A percentile compares a stretch with the other conserved stretches of the same genome.
Evolutionary conservation across 2,113 vertebrate genomes (phyloP).

Genomic region (Lycaon pictus): DNA sequence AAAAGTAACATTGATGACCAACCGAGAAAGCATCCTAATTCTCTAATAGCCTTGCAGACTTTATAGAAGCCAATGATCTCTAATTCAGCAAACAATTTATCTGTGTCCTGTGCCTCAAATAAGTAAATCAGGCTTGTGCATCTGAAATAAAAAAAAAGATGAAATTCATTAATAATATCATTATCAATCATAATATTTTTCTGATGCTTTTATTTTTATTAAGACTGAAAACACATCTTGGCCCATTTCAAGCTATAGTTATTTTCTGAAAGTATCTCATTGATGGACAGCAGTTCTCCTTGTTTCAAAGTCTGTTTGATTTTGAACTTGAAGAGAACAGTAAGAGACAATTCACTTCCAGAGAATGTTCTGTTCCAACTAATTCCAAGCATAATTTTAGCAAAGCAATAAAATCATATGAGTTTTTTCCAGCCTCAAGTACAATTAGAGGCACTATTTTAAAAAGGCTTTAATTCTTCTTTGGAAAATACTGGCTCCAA

Average conservation of each 20-base stretch:
- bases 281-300: neutral
- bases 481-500: slow-evolving; percentile 39
- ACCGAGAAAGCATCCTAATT: neutral
- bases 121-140: neutral
- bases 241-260: neutral
- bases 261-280: slow-evolving; percentile 58
- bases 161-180: slow-evolving; percentile 14
- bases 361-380: slow-evolving; percentile 46
- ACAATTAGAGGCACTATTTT: slow-evolving; percentile 49
- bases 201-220: slow-evolving; percentile 28
- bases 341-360: slow-evolving; percentile 29
- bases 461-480: slow-evolving; percentile 52
- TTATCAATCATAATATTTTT: slow-evolving; percentile 24
- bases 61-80: neutral
- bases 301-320: neutral
- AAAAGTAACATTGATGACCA: neutral
- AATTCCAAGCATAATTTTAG: slow-evolving; percentile 51
- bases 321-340: slow-evolving; percentile 45
- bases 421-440: slow-evolving; percentile 25
- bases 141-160: slow-evolving; percentile 7
- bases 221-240: neutral
- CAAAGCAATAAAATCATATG: slow-evolving; percentile 55
- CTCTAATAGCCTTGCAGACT: neutral
- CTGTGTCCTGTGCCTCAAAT: neutral
- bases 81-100: slow-evolving; percentile 19